Percentiles rank a stretch among this genome's conserved stretches.
phyloP scores from a whole-genome alignment of 2,888 invertebrate genomes.

The Neocrepidodera transversa region DNA sequence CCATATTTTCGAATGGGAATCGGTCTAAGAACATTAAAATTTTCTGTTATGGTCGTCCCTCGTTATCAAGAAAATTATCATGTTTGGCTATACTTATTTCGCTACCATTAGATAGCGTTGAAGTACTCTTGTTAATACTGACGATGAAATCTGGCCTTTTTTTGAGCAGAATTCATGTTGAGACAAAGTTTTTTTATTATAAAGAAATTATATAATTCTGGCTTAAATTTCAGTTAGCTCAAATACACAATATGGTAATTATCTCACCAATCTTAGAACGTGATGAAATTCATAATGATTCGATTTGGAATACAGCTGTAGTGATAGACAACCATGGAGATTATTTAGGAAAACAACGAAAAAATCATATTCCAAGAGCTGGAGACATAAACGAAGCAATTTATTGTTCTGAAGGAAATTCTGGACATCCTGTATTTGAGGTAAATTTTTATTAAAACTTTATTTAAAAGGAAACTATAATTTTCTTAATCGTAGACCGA shows the following conservation, averaged over 20 bases:
- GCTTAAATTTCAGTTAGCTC: constrained; percentile 67
- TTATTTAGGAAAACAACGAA: constrained; percentile 93
- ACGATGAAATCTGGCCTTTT: not conserved
- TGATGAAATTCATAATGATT: constrained; percentile 79
- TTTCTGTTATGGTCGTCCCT: no score
- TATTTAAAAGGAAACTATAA: not conserved
- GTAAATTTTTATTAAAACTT: constrained; percentile 46
- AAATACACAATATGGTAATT: constrained; percentile 87
- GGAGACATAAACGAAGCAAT: constrained; percentile 98
- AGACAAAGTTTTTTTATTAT: no score
- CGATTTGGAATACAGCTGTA: constrained; percentile 94
- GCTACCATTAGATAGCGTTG: no score
- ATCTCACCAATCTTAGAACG: constrained; percentile 93
- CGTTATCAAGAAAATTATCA: no score
- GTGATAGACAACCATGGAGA: constrained; percentile 86
- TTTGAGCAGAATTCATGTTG: no score
- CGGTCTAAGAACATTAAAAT: no score
- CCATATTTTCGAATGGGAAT: no score
- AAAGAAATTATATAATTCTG: not conserved
- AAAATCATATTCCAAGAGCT: constrained; percentile 96
- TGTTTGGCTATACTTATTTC: no score
- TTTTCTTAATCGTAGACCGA: constrained; percentile 66
- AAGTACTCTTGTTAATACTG: no score
- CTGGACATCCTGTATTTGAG: constrained; percentile 92
- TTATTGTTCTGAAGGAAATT: constrained; percentile 92